These are phyloP conservation scores for Drosophila suboccidentalis DNA, from an alignment of 2,888 invertebrate genomes.

Conservation along the genomic window DNA sequence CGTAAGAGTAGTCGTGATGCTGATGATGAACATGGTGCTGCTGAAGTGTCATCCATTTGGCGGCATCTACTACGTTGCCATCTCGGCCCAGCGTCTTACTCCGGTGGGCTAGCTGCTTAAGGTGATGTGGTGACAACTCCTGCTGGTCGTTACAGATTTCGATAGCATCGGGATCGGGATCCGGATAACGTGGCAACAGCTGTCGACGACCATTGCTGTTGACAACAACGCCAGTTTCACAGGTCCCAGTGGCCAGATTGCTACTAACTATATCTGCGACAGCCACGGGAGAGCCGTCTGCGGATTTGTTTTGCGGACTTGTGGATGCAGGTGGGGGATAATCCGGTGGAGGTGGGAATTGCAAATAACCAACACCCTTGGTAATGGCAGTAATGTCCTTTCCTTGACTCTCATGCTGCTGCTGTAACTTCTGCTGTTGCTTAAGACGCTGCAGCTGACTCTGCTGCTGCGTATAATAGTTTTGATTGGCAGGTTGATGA, in stretches of 20 bases:
- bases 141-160: slow-evolving; percentile 84
- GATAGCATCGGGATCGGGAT: slow-evolving; percentile 84
- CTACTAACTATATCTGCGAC: slow-evolving; percentile 47
- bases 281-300: slow-evolving; percentile 39
- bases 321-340: slow-evolving; percentile 85
- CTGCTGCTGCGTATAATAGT: slow-evolving; percentile 69
- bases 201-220: slow-evolving; percentile 66
- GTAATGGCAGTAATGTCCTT: not conserved
- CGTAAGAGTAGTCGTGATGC: slow-evolving; percentile 91
- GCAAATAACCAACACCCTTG: slow-evolving; percentile 72
- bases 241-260: slow-evolving; percentile 9
- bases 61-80: slow-evolving; percentile 28
- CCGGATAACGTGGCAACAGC: slow-evolving; percentile 79
- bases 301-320: slow-evolving; percentile 35
- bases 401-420: slow-evolving; percentile 32
- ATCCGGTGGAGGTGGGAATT: slow-evolving; percentile 91
- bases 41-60: slow-evolving; percentile 62
- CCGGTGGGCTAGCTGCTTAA: slow-evolving; percentile 35
- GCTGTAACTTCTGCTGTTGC: slow-evolving; percentile 49
- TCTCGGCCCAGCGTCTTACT: slow-evolving; percentile 59
- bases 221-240: not conserved
- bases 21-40: slow-evolving; percentile 62
- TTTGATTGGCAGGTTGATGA: slow-evolving; percentile 72
- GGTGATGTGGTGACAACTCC: slow-evolving; percentile 53
- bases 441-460: slow-evolving; percentile 68